Base-by-base conservation (phyloP, 2,797 vertebrate genomes). In the Amazonetta brasiliensis region DNA sequence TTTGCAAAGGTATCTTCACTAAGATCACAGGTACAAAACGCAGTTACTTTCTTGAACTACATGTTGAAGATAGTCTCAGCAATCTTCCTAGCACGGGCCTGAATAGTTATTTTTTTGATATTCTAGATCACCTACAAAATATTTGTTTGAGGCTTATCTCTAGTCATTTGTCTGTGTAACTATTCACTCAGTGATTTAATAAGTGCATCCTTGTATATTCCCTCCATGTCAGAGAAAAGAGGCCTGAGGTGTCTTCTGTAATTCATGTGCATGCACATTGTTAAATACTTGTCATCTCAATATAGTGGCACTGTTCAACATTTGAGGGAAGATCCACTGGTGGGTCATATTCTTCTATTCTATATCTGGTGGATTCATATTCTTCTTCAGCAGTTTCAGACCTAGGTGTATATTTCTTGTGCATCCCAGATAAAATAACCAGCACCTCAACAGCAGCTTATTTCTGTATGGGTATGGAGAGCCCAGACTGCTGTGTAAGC, bases 171-270 rank as follows among this genome's bases (percentile, higher is more conserved):
- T 71, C 23, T 85, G 14, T 69, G 25, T 46, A 71, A 80, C 26
- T 37, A 78, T 17, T 81, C 23, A 26, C 19, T 52, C 0, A 0
- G 3, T 31, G 28, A 41, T 67, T 73, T 74, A 83, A 80, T 74
- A 83, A 74, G 76, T 44, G 79, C 9, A 43, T 56, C 30, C 7
- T 76, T 69, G 6, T 5, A 8, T 76, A 54, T 64, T 94, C 31
- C 30, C 4, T 74, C 25, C 16, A 74, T 48, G n/a, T 18, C 46
- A 69, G 84, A 82, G 26, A 75, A 54, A 33, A 58, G 81, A 84
- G 6, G 5, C 25, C 15, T 0, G 0, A 63, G 35, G 4, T 37
- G 9, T 71, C 39, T 56, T 76, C 43, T n/a, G 18, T 43, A 90
- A 77, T 69, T 74, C 2, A 2, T 68, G 11, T 28, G 19, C 6